Evolutionary conservation across 2,113 vertebrate genomes (phyloP).

Genomic region (Vulpes vulpes): DNA sequence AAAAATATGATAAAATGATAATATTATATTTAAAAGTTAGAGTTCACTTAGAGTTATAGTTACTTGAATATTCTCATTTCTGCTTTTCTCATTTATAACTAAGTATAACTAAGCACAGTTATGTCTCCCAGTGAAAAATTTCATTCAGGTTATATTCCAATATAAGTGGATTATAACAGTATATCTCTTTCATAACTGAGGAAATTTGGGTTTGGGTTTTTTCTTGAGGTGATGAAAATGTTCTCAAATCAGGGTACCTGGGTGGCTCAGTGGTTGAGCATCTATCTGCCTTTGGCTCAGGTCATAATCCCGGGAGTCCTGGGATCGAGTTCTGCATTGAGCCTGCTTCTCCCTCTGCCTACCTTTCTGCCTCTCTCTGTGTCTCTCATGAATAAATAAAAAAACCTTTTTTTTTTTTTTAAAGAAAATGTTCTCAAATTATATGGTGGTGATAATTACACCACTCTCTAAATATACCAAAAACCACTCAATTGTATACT

Average conservation of each 20-base stretch:
- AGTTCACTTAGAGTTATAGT: neutral
- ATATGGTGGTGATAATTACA: neutral
- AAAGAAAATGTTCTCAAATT: conserved; percentile 29
- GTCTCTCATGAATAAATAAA: no score
- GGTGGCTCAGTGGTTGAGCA: no score
- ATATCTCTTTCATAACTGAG: neutral
- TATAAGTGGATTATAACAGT: neutral
- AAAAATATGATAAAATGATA: neutral
- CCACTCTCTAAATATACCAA: neutral
- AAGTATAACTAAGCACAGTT: neutral
- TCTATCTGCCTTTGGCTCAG: no score
- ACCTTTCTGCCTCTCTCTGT: no score
- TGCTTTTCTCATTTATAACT: neutral
- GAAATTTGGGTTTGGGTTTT: neutral
- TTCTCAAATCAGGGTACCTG: neutral
- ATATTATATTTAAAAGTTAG: neutral
- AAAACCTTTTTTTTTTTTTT: no score
- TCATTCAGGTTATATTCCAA: neutral
- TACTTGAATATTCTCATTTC: conserved; percentile 37
- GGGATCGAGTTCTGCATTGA: no score
- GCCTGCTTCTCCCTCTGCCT: no score
- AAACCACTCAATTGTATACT: neutral
- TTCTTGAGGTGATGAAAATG: neutral
- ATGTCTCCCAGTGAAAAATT: neutral
- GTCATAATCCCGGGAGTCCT: no score